phyloP scores from a whole-genome alignment of 1,140 invertebrate genomes.

The Papilio dardanus region DNA sequence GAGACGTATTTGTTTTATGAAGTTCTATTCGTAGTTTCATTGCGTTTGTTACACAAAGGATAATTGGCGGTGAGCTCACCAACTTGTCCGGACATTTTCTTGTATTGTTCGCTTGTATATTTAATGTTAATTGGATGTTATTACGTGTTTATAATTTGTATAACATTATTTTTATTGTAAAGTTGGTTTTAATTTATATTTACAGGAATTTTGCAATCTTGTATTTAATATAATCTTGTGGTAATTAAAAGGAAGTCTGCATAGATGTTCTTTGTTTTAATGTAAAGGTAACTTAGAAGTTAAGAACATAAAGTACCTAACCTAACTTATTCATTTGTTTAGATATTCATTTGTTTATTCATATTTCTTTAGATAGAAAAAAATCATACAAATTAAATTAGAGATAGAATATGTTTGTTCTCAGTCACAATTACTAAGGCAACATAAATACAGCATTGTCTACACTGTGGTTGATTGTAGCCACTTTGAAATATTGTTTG shows the following conservation, averaged over 20 bases:
- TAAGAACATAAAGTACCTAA: too few relatives aligned
- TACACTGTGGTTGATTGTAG: conserved; percentile 24
- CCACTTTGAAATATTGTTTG: conserved; percentile 31
- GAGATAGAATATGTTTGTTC: background rate
- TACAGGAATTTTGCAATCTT: too few relatives aligned
- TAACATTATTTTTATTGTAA: too few relatives aligned
- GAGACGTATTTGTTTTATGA: background rate
- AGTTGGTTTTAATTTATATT: background rate
- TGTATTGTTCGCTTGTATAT: background rate
- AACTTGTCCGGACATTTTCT: background rate
- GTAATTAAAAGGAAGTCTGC: too few relatives aligned
- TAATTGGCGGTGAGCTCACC: conserved; percentile 17
- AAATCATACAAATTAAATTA: background rate
- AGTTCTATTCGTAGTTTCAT: conserved; percentile 4
- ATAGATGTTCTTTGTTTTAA: too few relatives aligned
- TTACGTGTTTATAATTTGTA: background rate
- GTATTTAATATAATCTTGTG: too few relatives aligned
- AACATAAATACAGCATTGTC: background rate
- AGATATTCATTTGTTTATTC: too few relatives aligned
- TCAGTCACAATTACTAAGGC: background rate
- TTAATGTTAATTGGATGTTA: background rate
- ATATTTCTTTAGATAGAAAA: too few relatives aligned
- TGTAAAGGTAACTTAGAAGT: too few relatives aligned
- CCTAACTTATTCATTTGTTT: too few relatives aligned
- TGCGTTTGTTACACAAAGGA: conserved; percentile 9